Percentiles rank a stretch among this genome's conserved stretches.
These are phyloP conservation scores for Zapus hudsonius DNA, from an alignment of 2,113 vertebrate genomes.

Conservation along the genomic window DNA sequence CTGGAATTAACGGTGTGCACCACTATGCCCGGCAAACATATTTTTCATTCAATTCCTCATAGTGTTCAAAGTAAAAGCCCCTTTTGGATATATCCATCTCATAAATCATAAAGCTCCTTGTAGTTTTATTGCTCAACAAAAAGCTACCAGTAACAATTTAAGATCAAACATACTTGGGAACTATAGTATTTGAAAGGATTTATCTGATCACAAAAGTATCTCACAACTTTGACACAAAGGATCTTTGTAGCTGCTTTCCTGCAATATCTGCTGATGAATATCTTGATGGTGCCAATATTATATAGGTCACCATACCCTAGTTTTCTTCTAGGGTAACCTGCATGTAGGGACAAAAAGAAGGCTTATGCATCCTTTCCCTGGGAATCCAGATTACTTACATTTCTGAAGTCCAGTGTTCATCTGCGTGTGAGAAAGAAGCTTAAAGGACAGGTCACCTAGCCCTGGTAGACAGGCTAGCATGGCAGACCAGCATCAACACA, in stretches of 20 bases:
- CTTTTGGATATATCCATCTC: background rate
- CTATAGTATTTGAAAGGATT: background rate
- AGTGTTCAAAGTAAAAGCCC: background rate
- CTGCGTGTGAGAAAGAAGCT: constrained; percentile 99
- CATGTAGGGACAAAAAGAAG: constrained; percentile 78
- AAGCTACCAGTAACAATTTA: constrained; percentile 23
- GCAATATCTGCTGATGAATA: constrained; percentile 56
- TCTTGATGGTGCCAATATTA: constrained; percentile 70
- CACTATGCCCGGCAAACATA: too few relatives aligned
- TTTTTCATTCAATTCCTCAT: constrained; percentile 48
- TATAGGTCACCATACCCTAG: constrained; percentile 65
- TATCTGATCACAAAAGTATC: background rate
- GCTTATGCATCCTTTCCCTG: constrained; percentile 69
- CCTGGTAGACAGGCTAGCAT: constrained; percentile 99
- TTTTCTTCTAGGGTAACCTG: constrained; percentile 61
- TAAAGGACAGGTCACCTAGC: constrained; percentile 98
- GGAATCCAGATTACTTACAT: constrained; percentile 92
- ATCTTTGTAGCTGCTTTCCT: constrained; percentile 48
- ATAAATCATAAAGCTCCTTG: constrained; percentile 14
- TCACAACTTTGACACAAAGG: background rate
- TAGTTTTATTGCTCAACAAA: background rate
- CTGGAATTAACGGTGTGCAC: too few relatives aligned
- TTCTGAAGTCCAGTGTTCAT: constrained; percentile 99
- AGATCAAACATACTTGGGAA: background rate
- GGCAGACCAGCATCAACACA: constrained; percentile 97